Conservation (phyloP, 2,888 invertebrate genomes). For the Cryptus viduatorius region DNA sequence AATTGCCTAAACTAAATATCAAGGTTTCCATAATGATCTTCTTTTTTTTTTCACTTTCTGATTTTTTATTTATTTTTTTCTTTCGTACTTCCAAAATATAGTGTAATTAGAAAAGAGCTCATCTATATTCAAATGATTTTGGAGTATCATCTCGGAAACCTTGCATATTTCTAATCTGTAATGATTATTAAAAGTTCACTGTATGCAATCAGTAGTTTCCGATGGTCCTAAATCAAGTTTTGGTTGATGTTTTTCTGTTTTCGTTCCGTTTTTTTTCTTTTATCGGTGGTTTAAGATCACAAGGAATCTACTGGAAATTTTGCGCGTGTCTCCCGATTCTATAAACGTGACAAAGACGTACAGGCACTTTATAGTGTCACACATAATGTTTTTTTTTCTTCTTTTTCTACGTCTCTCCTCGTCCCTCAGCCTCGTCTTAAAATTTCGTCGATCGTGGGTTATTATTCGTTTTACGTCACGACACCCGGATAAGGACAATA, state of each 20-base stretch:
- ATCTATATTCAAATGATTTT: constrained; percentile 74
- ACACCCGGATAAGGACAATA: constrained; percentile 67
- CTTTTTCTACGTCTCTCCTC: constrained; percentile 74
- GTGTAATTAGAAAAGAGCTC: constrained; percentile 79
- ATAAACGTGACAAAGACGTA: constrained; percentile 82
- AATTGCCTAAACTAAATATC: constrained; percentile 74
- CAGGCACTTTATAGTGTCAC: constrained; percentile 85
- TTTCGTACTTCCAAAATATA: constrained; percentile 76
- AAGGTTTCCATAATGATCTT: constrained; percentile 74
- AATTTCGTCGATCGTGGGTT: constrained; percentile 79
- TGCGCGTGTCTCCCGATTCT: constrained; percentile 73
- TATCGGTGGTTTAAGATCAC: constrained; percentile 75
- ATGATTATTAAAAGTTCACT: constrained; percentile 67
- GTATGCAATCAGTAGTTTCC: constrained; percentile 68
- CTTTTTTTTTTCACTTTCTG: neutral
- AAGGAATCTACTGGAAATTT: constrained; percentile 79
- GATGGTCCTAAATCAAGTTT: constrained; percentile 75
- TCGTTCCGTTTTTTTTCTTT: constrained; percentile 58
- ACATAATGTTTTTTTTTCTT: constrained; percentile 76
- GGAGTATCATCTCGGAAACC: constrained; percentile 75
- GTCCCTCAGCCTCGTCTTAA: constrained; percentile 79
- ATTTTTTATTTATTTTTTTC: constrained; percentile 11
- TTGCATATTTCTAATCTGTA: constrained; percentile 62
- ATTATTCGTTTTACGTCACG: constrained; percentile 42
- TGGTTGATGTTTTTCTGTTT: constrained; percentile 22